These are phyloP conservation scores for Papilio aristodemus DNA, from an alignment of 1,140 invertebrate species.

Conservation along the genomic window DNA sequence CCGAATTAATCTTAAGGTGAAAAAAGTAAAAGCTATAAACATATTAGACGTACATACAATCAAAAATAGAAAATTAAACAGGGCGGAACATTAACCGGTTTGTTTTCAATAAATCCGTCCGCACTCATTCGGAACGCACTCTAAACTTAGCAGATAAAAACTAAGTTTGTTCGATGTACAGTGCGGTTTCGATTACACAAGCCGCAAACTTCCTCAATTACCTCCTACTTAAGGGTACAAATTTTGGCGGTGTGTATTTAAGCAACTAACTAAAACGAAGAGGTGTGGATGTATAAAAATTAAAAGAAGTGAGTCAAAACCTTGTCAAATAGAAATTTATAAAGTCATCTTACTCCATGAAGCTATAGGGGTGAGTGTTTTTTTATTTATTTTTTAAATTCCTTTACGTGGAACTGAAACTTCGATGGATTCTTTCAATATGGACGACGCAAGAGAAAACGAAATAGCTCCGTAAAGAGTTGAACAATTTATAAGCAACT, in stretches of 20 bases:
- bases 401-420: not conserved
- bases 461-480: conserved; percentile 60
- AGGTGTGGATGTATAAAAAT: conserved; percentile 36
- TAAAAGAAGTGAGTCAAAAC: not conserved
- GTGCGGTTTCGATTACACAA: conserved; percentile 62
- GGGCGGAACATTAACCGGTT: conserved; percentile 37
- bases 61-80: conserved; percentile 27
- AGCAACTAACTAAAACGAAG: conserved; percentile 58
- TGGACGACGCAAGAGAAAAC: conserved; percentile 45
- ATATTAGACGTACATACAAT: conserved; percentile 25
- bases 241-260: conserved; percentile 64
- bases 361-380: no score
- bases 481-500: conserved; percentile 67
- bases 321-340: no score
- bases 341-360: no score
- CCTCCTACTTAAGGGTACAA: conserved; percentile 65
- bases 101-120: conserved; percentile 61
- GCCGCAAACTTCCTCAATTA: conserved; percentile 62
- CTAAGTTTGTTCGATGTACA: conserved; percentile 55
- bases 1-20: not conserved
- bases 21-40: conserved; percentile 15
- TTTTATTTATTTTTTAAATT: conserved; percentile 22
- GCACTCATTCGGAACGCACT: conserved; percentile 49
- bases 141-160: conserved; percentile 68
- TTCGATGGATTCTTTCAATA: conserved; percentile 38